Conservation (phyloP, 2,797 vertebrate species). For the Smutsia temminckii region DNA sequence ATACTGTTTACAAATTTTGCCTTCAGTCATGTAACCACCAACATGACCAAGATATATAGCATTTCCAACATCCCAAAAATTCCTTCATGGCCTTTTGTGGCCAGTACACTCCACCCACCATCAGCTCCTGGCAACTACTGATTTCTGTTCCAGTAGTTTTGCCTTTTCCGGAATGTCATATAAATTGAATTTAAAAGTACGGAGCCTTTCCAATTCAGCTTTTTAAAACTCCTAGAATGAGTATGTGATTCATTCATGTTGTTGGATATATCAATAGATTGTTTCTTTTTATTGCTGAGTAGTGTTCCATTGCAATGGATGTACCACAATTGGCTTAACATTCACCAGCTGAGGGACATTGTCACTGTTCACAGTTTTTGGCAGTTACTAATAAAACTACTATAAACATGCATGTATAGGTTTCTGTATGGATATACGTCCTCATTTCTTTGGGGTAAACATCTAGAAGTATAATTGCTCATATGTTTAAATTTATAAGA, state of each 20-base stretch:
- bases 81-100: not conserved
- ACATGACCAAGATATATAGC: not conserved
- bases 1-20: not conserved
- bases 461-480: not conserved
- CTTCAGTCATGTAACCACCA: not conserved
- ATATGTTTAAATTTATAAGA: not conserved
- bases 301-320: not conserved
- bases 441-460: constrained; percentile 13
- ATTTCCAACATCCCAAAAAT: not conserved
- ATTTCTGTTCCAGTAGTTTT: not conserved
- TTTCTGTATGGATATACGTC: not conserved
- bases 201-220: not conserved
- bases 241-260: not conserved
- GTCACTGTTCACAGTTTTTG: not conserved
- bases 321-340: not conserved
- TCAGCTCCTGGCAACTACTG: not conserved
- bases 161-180: not conserved
- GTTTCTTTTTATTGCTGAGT: not conserved
- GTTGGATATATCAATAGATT: not conserved
- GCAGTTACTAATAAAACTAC: not conserved
- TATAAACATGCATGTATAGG: not conserved
- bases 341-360: not conserved
- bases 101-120: not conserved
- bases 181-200: not conserved
- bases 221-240: not conserved